phyloP scores from a whole-genome alignment of 2,113 vertebrate genomes.

The Triplophysa rosa region DNA sequence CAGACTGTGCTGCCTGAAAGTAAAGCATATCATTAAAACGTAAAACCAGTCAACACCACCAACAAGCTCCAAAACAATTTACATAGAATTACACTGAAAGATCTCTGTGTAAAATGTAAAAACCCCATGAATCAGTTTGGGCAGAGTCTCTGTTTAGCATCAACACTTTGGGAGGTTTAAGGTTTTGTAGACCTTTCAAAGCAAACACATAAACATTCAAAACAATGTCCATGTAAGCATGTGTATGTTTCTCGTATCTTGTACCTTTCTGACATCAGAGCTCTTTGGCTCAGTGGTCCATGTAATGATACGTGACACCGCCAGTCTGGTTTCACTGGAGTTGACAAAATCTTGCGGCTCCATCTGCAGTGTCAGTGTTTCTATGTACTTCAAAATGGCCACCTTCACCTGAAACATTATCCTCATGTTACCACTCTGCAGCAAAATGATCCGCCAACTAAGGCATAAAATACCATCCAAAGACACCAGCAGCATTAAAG shows the following conservation, averaged over 20 bases:
- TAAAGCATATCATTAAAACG: slow-evolving; percentile 40
- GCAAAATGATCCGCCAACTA: not conserved
- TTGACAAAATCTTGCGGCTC: slow-evolving; percentile 94
- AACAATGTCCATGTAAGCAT: not conserved
- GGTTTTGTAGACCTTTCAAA: too few relatives aligned
- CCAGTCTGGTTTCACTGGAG: slow-evolving; percentile 94
- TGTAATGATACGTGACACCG: slow-evolving; percentile 94
- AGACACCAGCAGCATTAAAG: not conserved
- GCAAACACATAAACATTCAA: not conserved
- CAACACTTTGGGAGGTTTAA: too few relatives aligned
- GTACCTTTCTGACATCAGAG: slow-evolving; percentile 93
- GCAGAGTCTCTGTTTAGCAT: too few relatives aligned
- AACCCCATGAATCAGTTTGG: too few relatives aligned
- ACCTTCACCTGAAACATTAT: slow-evolving; percentile 86
- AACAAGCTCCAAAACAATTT: not conserved
- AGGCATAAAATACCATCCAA: not conserved
- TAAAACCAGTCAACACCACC: slow-evolving; percentile 32
- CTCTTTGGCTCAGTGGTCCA: slow-evolving; percentile 98
- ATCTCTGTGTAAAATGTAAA: too few relatives aligned
- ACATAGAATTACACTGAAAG: not conserved
- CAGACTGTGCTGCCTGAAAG: slow-evolving; percentile 89
- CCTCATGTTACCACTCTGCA: slow-evolving; percentile 30
- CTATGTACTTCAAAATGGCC: slow-evolving; percentile 95
- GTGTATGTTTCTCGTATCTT: not conserved
- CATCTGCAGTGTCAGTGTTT: slow-evolving; percentile 93